Conservation (phyloP, 2,113 vertebrate genomes). For the Camelus dromedarius region DNA sequence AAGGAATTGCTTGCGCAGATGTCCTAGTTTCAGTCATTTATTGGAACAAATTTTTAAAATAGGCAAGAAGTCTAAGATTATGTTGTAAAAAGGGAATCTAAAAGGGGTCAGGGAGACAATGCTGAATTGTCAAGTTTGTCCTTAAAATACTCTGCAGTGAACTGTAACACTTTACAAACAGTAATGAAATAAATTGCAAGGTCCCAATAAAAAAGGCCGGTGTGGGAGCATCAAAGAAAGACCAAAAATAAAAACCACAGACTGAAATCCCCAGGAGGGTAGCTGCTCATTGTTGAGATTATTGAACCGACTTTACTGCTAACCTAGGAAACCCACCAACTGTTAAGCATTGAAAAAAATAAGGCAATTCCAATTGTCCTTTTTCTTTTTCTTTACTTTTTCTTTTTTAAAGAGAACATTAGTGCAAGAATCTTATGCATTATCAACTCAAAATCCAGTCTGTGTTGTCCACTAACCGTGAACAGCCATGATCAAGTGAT, state of each 20-base stretch:
- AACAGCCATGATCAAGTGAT: background rate
- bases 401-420: background rate
- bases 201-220: background rate
- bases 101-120: background rate
- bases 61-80: background rate
- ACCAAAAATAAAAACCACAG: background rate
- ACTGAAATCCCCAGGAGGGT: background rate
- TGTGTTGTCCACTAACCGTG: background rate
- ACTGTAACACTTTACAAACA: fast-evolving
- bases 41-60: background rate
- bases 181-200: background rate
- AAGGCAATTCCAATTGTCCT: background rate
- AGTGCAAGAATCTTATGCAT: background rate
- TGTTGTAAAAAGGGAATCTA: background rate
- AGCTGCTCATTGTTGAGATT: background rate
- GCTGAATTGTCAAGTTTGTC: background rate
- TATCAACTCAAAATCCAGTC: background rate
- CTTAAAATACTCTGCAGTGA: background rate
- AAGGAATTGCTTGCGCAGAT: background rate
- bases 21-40: background rate
- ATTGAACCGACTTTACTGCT: background rate
- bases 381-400: no score
- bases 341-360: background rate
- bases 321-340: background rate
- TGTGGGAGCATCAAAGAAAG: background rate